These are phyloP conservation scores for Seriola quinqueradiata DNA, from an alignment of 2,113 vertebrate species.

Conservation along the genomic window DNA sequence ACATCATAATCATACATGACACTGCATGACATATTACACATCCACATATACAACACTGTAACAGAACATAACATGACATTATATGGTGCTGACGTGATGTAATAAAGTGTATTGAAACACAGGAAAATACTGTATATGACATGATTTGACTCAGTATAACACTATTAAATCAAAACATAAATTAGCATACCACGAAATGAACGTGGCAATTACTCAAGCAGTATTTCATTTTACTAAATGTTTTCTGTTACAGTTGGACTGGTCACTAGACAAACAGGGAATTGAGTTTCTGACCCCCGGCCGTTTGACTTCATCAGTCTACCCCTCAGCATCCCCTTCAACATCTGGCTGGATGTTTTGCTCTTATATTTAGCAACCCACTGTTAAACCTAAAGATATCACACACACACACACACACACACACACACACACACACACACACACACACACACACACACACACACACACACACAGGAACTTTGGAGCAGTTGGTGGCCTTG, in stretches of 20 bases:
- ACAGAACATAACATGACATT: not conserved
- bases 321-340: conserved; percentile 34
- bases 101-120: not conserved
- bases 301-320: not conserved
- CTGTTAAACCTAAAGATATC: conserved; percentile 79
- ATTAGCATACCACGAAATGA: not conserved
- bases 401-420: conserved; percentile 50
- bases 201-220: not conserved
- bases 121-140: not conserved
- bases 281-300: not conserved
- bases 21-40: too few relatives aligned
- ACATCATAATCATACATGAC: too few relatives aligned
- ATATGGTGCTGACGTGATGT: not conserved
- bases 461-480: too few relatives aligned
- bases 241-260: too few relatives aligned
- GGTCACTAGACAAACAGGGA: not conserved
- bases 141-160: not conserved
- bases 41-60: not conserved
- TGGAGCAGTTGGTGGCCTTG: conserved; percentile 51
- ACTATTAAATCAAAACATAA: not conserved
- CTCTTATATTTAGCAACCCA: conserved; percentile 68
- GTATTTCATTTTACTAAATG: not conserved
- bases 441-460: conserved; percentile 20
- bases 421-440: not conserved
- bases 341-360: conserved; percentile 57